Evolutionary conservation across 2,113 vertebrate species (phyloP).

Genomic region (Zosterops hypoxanthus): DNA sequence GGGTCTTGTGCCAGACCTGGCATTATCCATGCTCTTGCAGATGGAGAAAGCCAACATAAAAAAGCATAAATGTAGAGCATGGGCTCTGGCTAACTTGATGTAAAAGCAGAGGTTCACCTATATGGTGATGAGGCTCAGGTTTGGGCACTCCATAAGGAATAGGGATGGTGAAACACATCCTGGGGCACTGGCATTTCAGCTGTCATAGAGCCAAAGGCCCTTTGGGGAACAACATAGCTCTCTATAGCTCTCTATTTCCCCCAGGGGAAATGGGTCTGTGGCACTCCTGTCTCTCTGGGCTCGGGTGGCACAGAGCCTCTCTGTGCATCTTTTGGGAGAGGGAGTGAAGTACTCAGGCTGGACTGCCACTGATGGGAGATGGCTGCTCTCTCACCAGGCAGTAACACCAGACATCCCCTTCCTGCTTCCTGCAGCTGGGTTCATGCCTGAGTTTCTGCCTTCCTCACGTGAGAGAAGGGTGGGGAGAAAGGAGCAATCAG

Average conservation of each 20-base stretch:
- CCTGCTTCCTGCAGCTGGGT: background rate
- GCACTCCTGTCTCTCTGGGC: accelerated
- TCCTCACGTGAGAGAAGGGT: background rate
- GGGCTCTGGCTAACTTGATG: background rate
- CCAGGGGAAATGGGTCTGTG: background rate
- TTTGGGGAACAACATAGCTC: background rate
- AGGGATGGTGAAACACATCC: background rate
- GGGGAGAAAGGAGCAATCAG: background rate
- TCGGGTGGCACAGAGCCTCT: accelerated
- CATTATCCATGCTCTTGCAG: background rate
- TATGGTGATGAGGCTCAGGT: background rate
- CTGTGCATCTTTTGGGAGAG: background rate
- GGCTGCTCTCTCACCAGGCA: background rate
- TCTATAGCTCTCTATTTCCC: background rate
- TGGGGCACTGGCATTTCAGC: background rate
- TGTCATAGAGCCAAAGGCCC: background rate
- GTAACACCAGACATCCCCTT: accelerated
- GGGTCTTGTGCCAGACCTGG: background rate
- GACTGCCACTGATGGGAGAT: accelerated
- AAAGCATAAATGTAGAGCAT: background rate
- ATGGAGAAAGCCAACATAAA: background rate
- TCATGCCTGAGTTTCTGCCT: background rate
- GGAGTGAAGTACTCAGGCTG: accelerated
- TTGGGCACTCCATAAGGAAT: background rate
- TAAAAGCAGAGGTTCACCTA: background rate